A percentile compares a stretch with the other conserved stretches of the same genome.
Conservation (phyloP, 2,888 invertebrate genomes). For the Trissonchulus latispiculum region DNA sequence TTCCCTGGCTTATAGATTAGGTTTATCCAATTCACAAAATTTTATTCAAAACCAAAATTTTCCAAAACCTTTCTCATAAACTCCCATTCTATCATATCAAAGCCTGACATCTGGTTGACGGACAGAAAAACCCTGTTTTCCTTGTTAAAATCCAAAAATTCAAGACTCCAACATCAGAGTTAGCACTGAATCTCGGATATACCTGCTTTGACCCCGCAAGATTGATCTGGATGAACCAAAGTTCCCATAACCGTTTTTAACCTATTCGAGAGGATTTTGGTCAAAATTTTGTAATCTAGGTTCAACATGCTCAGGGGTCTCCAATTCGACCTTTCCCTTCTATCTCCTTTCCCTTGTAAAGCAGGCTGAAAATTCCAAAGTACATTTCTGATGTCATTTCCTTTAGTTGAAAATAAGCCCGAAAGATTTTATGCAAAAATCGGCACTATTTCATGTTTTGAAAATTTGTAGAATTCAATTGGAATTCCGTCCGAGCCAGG, state of each 20-base stretch:
- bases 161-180: background rate
- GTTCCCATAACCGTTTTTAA: background rate
- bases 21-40: background rate
- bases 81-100: constrained; percentile 5
- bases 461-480: no score
- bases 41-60: background rate
- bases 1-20: background rate
- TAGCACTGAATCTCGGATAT: background rate
- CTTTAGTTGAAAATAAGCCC: no score
- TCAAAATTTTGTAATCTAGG: constrained; percentile 12
- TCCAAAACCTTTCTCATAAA: background rate
- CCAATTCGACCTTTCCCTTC: constrained; percentile 1
- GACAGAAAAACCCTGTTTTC: background rate
- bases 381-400: background rate
- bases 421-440: no score
- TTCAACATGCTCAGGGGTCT: constrained; percentile 3
- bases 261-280: background rate
- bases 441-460: no score
- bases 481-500: no score
- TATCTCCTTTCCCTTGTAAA: constrained; percentile 17
- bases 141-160: background rate
- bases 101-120: background rate
- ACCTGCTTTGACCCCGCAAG: background rate
- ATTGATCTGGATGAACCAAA: constrained; percentile 5
- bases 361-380: background rate